Base-by-base conservation (phyloP, 2,797 vertebrate genomes). In the Hippoglossus hippoglossus region DNA sequence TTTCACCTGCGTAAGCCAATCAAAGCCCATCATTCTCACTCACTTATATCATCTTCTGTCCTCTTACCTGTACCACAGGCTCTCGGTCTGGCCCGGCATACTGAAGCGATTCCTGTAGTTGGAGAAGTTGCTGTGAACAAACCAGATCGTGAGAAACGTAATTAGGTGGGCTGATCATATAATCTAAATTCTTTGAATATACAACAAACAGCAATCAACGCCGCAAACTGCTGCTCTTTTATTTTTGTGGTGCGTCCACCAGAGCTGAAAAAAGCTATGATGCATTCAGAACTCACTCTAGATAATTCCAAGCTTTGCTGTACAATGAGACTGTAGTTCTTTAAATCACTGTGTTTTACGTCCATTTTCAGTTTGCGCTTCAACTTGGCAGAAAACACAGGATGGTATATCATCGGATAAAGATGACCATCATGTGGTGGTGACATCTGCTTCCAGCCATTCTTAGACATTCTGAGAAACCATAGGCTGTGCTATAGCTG, bases 61-160 rank as follows among this genome's bases (percentile, higher is more conserved):
- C 41, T 60, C 90, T 85, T 90, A 97, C 96, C 97, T 97, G 95
- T 98, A 98, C 96, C 97, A 98, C 10, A 98, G 89, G 69, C 95
- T 93, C 83, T 97, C 95, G 0, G 91, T 96, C 85, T 94, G 77
- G 21, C 97, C 96, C 0, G 96, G 96, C 96, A 97, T 97, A 85
- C 92, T 96, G 90, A 98, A 97, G 50, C 96, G 96, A 64, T 92
- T 95, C 77, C 93, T 96, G 89, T 97, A 97, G 94, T 98, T 97
- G 60, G 97, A 97, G 90, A 98, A 98, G 86, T 97, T 97, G 89
- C 96, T 97, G 90, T 54, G 72, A 66, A 77, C 77, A 83, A 65
- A 70, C 25, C 79, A 83, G 26, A 73, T 21, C 5, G 49, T 25
- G 34, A 76, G 61, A 68, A 73, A 52, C 21, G 50, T 21, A 65